Base-by-base conservation (phyloP, 2,797 vertebrate species). In the Chlorospingus flavigularis region DNA sequence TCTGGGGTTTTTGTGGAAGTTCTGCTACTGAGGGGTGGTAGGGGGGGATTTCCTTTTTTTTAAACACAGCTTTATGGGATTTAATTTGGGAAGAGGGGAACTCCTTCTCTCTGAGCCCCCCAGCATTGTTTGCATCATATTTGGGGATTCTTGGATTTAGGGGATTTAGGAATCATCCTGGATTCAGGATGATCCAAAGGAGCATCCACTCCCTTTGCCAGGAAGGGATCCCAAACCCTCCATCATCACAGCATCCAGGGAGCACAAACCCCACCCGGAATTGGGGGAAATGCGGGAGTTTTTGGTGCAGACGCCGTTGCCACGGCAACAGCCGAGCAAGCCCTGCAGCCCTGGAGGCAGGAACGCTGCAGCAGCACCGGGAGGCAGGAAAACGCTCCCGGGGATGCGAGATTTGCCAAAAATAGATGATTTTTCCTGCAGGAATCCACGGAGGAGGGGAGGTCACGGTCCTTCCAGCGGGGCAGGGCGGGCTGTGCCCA, bases 271-370 rank as follows among this genome's bases (percentile, higher is more conserved):
- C 86, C 91, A 9, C 66, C 7, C 6, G 3, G 67, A 79, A 67
- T 2, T 76, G 90, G 91, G 93, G 57, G 71, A 66, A 79, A 92
- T 28, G 33, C 40, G 2, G 70, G 60, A 58, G 58, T 6, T 75
- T 95, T 94, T 89, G 91, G 94, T 91, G 86, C 74, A 88, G 94
- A 89, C 10, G 50, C 61, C 2, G 92, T 80, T 94, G 84, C 96
- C 35, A 82, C 1, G 24, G 93, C 92, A 96, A 97, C 95, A 0
- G 13, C 51, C 16, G 55, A 63, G 67, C 0, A 86, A 39, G 53
- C 30, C 90, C 47, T 79, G 25, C 50, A 57, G 48, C 39, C 65
- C 14, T 1, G 88, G 63, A 43, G 67, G 47, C 28, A 88, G 47
- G 63, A 48, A 65, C 10, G 66, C 71, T 57, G 88, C 79, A 58